A percentile compares a stretch with the other conserved stretches of the same genome.
Conservation (phyloP, 2,113 vertebrate species). For the Anhinga rufa region DNA sequence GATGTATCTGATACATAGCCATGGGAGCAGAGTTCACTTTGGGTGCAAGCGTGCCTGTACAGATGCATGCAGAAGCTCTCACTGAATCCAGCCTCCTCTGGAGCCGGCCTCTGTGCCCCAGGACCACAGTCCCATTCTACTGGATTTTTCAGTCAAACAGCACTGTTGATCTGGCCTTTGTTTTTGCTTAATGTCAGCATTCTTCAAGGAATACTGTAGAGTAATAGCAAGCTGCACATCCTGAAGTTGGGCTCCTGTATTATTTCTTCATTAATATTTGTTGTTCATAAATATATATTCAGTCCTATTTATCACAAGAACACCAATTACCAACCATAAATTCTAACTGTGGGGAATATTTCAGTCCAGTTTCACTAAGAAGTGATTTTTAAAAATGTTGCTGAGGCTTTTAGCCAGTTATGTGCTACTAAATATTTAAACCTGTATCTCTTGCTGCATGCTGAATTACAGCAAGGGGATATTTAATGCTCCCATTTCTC, state of each 20-base stretch:
- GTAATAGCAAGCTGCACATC: background rate
- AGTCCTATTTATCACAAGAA: slow-evolving; percentile 28
- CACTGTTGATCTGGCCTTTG: background rate
- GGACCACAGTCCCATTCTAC: background rate
- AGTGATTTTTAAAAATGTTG: slow-evolving; percentile 61
- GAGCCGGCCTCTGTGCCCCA: background rate
- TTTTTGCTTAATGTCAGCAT: background rate
- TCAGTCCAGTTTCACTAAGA: slow-evolving; percentile 43
- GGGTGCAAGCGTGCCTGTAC: background rate
- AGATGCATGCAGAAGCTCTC: background rate
- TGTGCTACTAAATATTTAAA: slow-evolving; percentile 73
- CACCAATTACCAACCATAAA: background rate
- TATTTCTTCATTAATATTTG: slow-evolving; percentile 36
- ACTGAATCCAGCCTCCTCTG: background rate
- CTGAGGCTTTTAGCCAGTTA: slow-evolving; percentile 60
- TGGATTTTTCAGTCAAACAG: background rate
- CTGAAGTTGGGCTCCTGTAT: background rate
- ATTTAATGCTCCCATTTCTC: slow-evolving; percentile 56
- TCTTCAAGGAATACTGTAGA: background rate
- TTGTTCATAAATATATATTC: background rate
- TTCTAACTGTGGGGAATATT: slow-evolving; percentile 34
- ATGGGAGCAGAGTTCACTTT: accelerated
- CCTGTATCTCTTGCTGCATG: slow-evolving; percentile 62
- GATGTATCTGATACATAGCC: background rate
- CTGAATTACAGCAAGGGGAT: slow-evolving; percentile 65